phyloP scores from a whole-genome alignment of 2,888 invertebrate species.

The Portevinia maculata region DNA sequence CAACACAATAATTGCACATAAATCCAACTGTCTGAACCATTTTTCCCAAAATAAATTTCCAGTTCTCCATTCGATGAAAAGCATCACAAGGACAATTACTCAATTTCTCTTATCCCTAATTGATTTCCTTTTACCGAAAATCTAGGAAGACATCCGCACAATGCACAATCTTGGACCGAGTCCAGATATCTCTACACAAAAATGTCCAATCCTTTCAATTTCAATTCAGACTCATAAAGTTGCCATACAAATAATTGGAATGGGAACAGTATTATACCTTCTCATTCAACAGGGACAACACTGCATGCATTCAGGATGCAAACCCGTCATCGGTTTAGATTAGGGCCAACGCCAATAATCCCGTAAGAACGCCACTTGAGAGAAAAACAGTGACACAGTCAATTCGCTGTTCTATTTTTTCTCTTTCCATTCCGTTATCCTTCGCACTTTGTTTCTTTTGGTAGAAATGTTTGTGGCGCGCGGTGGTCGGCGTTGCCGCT shows the following conservation, averaged over 20 bases:
- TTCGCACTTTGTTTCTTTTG: neutral
- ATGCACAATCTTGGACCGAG: conserved; percentile 62
- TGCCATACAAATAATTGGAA: conserved; percentile 26
- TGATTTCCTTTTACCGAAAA: conserved; percentile 71
- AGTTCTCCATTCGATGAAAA: conserved; percentile 35
- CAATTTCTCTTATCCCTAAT: conserved; percentile 72
- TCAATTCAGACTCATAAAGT: conserved; percentile 62
- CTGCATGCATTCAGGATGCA: conserved; percentile 47
- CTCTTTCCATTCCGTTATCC: neutral
- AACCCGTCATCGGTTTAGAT: conserved; percentile 66
- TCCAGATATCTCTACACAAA: conserved; percentile 62
- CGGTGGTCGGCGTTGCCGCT: conserved; percentile 48
- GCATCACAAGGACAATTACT: conserved; percentile 71
- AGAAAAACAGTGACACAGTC: conserved; percentile 65
- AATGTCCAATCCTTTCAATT: conserved; percentile 54
- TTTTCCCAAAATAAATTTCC: conserved; percentile 38
- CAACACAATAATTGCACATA: conserved; percentile 59
- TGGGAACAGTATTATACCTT: conserved; percentile 16
- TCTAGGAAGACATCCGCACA: conserved; percentile 65
- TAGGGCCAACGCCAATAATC: conserved; percentile 70
- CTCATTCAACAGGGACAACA: conserved; percentile 20
- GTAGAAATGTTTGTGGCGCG: conserved; percentile 26
- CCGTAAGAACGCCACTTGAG: conserved; percentile 52
- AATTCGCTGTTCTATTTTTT: conserved; percentile 51
- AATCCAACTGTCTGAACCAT: conserved; percentile 59